Conservation (phyloP, 2,113 vertebrate genomes). For the Orcinus orca region DNA sequence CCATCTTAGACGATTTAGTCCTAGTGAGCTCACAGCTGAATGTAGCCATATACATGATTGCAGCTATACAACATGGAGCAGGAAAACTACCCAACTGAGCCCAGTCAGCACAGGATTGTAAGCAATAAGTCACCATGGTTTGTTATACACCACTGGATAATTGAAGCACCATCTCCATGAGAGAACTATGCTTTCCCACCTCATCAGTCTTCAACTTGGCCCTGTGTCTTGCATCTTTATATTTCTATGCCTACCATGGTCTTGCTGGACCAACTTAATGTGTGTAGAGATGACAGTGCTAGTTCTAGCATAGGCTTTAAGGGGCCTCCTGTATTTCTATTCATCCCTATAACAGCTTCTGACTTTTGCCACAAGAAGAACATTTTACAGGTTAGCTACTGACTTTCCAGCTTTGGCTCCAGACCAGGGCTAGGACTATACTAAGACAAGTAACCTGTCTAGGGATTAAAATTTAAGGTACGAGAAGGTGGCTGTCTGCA, state of each 20-base stretch:
- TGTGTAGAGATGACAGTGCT: not conserved
- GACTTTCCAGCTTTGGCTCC: not conserved
- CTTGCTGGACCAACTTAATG: not conserved
- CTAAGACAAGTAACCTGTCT: not conserved
- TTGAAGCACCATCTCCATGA: not conserved
- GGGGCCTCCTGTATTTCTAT: not conserved
- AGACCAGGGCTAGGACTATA: not conserved
- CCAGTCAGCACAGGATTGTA: not conserved
- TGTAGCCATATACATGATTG: not conserved
- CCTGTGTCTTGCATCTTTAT: not conserved
- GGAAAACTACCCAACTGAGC: not conserved
- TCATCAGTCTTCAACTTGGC: not conserved
- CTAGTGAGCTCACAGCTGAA: not conserved
- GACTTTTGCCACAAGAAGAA: not conserved
- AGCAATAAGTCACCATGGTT: not conserved
- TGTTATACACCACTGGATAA: not conserved
- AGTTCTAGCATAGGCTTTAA: not conserved
- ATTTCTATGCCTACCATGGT: not conserved
- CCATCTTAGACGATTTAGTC: not conserved
- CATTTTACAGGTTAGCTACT: not conserved
- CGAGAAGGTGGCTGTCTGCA: not conserved
- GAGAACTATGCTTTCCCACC: not conserved
- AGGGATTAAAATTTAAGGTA: not conserved
- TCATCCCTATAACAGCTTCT: not conserved
- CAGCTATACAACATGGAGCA: rapidly evolving